These are phyloP conservation scores for Meloidogyne hapla DNA, from an alignment of 1,140 invertebrate species.

Conservation along the genomic window DNA sequence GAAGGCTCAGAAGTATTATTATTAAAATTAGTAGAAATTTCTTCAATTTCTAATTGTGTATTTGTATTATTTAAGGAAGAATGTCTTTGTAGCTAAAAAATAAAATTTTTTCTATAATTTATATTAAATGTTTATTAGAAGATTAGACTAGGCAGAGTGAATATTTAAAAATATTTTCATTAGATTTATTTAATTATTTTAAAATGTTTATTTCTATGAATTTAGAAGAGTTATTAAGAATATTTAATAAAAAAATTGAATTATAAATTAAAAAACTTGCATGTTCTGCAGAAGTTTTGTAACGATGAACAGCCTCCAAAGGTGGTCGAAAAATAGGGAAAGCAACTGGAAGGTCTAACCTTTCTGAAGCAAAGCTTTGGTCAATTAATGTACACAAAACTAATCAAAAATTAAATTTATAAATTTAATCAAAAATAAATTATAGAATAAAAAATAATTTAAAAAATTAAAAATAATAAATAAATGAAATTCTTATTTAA, in stretches of 20 bases:
- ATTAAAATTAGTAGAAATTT: background rate
- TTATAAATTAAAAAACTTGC: background rate
- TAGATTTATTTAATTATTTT: too few species aligned
- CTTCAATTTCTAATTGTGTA: background rate
- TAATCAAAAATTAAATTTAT: background rate
- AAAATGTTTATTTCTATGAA: too few species aligned
- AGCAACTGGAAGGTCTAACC: constrained; percentile 9
- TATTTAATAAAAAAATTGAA: too few species aligned
- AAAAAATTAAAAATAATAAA: background rate
- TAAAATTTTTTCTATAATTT: too few species aligned
- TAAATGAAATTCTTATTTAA: background rate
- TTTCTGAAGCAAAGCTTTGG: background rate
- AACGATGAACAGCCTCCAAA: background rate
- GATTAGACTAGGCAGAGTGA: too few species aligned
- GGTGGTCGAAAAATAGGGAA: constrained; percentile 27
- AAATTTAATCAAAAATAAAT: too few species aligned
- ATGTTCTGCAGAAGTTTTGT: background rate
- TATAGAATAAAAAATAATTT: too few species aligned
- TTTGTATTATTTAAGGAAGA: background rate
- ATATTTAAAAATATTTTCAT: too few species aligned
- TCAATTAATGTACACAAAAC: background rate
- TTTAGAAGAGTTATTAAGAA: too few species aligned
- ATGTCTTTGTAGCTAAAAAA: background rate
- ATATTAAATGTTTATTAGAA: too few species aligned
- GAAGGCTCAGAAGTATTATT: background rate